Evolutionary conservation across 2,888 invertebrate species (phyloP), one percentile per base, ranked within the genome.

Genomic region (Hyposoter dolosus): DNA sequence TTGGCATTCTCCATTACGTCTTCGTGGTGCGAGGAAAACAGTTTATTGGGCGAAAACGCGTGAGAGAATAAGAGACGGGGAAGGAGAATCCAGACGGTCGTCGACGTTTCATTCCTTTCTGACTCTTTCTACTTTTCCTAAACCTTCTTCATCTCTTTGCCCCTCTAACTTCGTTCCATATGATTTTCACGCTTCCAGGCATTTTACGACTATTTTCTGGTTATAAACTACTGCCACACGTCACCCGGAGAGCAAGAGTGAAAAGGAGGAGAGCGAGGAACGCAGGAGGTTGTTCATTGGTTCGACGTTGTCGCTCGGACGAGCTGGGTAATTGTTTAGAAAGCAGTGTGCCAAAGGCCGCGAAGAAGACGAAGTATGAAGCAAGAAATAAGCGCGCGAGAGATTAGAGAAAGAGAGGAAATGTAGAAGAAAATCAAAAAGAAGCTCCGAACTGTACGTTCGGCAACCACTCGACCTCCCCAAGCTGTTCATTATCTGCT

Each of bases 171-270:
- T 56, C 60, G 69, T 76, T 53, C 32, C 35, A n/a, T 69, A 45
- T 69, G 82, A 76, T 81, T 76, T 78, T 77, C 82, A 82, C 69
- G 72, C 80, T 74, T 75, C 60, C 47, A 45, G 63, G 66, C 72
- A 72, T 40, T 63, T 72, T 63, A 76, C 84, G 71, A 85, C 88
- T 86, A 89, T 90, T 89, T 90, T 86, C 89, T 84, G 88, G 88
- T 71, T 40, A 86, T 47, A 88, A 88, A 89, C 88, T 87, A 88
- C 89, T 88, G 88, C 87, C 86, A n/a, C 84, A 87, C 43, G 53
- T n/a, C 56, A 19, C 32, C 69, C 15, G 19, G 17, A 23, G 19
- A 32, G 56, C 6, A 56, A 56, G 45, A 60, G 40, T 53, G 28
- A 60, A 32, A 45, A n/a, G 15, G 60, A 43, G 35, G 74, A 60